Evolutionary conservation across 1,140 invertebrate species (phyloP).

Genomic region (Meloidogyne exigua): DNA sequence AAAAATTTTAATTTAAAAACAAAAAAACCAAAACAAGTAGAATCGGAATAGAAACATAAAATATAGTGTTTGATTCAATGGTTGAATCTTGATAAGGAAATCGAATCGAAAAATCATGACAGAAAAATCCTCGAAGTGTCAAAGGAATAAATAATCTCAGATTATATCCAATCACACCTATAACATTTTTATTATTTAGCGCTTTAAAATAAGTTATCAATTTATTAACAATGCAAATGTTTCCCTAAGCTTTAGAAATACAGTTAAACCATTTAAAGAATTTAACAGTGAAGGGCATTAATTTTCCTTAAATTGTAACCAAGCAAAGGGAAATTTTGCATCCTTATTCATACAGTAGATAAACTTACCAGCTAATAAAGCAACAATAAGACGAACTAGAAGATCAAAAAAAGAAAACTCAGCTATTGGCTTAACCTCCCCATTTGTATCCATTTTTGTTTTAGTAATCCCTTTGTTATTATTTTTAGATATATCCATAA

Average conservation of each 20-base stretch:
- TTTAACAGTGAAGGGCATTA: no score
- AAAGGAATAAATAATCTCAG: background rate
- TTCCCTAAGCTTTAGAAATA: no score
- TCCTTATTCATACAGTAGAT: no score
- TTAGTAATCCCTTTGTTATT: background rate
- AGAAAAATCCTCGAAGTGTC: background rate
- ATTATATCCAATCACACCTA: background rate
- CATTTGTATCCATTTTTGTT: background rate
- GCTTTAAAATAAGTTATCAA: no score
- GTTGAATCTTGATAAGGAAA: background rate
- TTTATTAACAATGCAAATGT: no score
- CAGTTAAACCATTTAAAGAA: no score
- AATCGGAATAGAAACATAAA: background rate
- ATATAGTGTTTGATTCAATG: background rate
- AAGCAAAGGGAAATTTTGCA: no score
- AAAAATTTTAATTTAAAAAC: background rate
- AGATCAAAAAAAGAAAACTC: background rate
- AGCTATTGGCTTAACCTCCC: background rate
- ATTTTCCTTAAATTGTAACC: no score
- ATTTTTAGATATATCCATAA: background rate
- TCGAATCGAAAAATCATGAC: background rate
- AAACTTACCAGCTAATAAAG: no score
- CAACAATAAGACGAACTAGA: background rate
- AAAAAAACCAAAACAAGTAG: background rate
- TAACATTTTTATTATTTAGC: no score